Evolutionary conservation across 2,888 invertebrate genomes (phyloP).

Genomic region (Julus scanicus): DNA sequence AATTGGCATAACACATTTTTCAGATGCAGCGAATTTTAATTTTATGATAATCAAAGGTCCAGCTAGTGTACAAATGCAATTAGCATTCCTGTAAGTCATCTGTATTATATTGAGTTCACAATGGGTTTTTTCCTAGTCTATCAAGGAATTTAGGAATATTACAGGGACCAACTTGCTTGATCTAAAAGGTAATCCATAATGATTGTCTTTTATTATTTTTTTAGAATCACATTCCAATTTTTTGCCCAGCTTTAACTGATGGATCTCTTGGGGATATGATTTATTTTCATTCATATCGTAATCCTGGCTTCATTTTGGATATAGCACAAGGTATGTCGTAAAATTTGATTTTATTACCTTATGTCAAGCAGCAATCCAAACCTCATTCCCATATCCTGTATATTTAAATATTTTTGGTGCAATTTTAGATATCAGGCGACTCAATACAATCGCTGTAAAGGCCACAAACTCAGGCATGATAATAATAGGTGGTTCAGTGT

Average conservation of each 20-base stretch:
- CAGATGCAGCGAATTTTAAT: too few species aligned
- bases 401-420: neutral
- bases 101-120: too few species aligned
- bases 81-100: too few species aligned
- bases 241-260: constrained; percentile 97
- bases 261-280: constrained; percentile 99
- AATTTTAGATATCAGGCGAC: constrained; percentile 78
- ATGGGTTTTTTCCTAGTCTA: too few species aligned
- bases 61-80: too few species aligned
- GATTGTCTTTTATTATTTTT: constrained; percentile 44
- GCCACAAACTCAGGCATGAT: constrained; percentile 95
- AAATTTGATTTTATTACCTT: neutral
- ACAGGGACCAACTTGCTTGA: too few species aligned
- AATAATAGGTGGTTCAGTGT: constrained; percentile 92
- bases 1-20: too few species aligned
- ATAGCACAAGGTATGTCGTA: constrained; percentile 78
- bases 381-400: neutral
- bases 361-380: too few species aligned
- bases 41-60: too few species aligned
- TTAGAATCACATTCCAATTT: constrained; percentile 93
- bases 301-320: constrained; percentile 92
- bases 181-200: too few species aligned
- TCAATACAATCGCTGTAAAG: constrained; percentile 95
- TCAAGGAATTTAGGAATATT: too few species aligned
- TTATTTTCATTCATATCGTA: constrained; percentile 95